Base-by-base conservation (phyloP, 37 sponge, comb jelly and placozoan genomes). In the Ephydatia muelleri region DNA sequence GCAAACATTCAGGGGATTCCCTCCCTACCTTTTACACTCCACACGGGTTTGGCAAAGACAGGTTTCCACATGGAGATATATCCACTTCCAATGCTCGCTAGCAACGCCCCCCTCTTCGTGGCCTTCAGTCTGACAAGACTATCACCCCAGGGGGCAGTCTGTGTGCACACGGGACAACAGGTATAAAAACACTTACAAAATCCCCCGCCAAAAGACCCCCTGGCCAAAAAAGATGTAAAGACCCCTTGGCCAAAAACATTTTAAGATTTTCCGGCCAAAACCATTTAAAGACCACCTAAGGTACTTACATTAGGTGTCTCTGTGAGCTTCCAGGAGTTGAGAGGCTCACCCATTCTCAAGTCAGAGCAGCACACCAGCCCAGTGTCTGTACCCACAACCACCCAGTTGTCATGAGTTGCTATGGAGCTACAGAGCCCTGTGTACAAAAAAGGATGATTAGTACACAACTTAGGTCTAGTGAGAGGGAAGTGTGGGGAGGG, bases 31-130 rank as follows among this genome's bases (percentile, higher is more conserved):
- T 76, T 87, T 31, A 84, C 67, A 34, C 65, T 80, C 68, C 81
- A 72, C 5, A 94, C 34, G 19, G 77, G 49, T n/a, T 82, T 80
- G 8, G 85, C 88, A 40, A 68, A 26, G 29, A 39, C 72, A 16
- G 88, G 92, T 80, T 72, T 87, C 94, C 94, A 94, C 47, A 90
- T 68, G 0, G 84, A 76, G 27, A 90, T 37, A 21, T 77, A 26
- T 0, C 94, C 94, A 70, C 34, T 65, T 23, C 85, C 88, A 31
- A 81, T 80, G 64, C 88, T 88, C 40, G 85, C 79, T 31, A 90
- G 72, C 23, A 93, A 65, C 57, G 87, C 84, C 12, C 93, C 93
- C n/a, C 87, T 69, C 76, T 49, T 43, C 21, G 90, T 93, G 65
- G 82, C 74, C 70, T 83, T 79, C 23, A 93, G 73, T 81, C 83